Evolutionary conservation across 1,140 invertebrate species (phyloP).

Genomic region (Danaus melanippus): DNA sequence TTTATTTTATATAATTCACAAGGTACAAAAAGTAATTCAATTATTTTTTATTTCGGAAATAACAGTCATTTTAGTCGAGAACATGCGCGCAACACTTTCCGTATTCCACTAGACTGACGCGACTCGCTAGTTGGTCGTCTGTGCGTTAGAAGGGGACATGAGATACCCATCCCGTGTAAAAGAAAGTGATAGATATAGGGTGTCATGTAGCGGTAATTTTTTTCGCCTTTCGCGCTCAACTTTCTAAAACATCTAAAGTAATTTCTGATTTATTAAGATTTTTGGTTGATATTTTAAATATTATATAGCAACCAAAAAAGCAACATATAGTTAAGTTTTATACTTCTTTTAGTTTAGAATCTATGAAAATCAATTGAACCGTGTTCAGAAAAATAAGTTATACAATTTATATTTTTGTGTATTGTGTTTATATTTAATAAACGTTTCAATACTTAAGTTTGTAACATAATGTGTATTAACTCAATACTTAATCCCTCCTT

Average conservation of each 20-base stretch:
- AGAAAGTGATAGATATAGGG: constrained; percentile 45
- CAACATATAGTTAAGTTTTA: background rate
- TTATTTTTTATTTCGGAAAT: constrained; percentile 20
- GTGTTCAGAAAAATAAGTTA: too few relatives aligned
- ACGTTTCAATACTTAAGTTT: too few relatives aligned
- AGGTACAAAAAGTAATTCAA: constrained; percentile 13
- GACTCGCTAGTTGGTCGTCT: constrained; percentile 34
- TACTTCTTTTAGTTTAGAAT: too few relatives aligned
- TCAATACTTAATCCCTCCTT: too few relatives aligned
- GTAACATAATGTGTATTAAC: too few relatives aligned
- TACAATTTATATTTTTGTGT: too few relatives aligned
- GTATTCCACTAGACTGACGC: constrained; percentile 43
- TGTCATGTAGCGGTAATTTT: constrained; percentile 67
- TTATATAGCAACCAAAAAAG: too few relatives aligned
- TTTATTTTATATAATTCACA: constrained; percentile 2
- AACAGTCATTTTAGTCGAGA: constrained; percentile 31
- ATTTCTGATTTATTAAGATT: constrained; percentile 26
- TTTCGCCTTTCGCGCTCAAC: constrained; percentile 67
- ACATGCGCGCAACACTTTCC: constrained; percentile 40
- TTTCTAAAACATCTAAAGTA: constrained; percentile 56
- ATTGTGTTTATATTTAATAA: too few relatives aligned
- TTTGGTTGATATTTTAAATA: background rate
- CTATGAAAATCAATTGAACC: too few relatives aligned
- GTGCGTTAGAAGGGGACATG: constrained; percentile 37
- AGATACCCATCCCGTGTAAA: constrained; percentile 18